Conservation (phyloP, 2,888 invertebrate species). For the Volucella bombylans region DNA sequence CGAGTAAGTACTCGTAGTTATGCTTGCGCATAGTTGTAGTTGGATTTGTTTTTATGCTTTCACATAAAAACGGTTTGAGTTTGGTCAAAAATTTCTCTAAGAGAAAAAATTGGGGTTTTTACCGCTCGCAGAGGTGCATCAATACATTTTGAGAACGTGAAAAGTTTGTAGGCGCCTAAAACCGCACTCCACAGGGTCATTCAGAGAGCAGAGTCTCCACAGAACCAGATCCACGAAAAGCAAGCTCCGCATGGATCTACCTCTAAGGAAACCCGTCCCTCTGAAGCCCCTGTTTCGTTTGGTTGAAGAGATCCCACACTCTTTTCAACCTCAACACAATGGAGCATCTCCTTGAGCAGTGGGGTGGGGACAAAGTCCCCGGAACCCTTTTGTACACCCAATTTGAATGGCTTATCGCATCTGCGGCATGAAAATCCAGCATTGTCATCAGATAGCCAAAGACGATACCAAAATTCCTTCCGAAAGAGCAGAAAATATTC, state of each 20-base stretch:
- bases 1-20: neutral
- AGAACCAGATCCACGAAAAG: conserved; percentile 1
- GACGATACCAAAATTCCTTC: conserved; percentile 31
- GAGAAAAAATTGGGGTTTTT: conserved; percentile 1
- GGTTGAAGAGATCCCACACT: conserved; percentile 8
- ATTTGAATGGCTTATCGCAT: conserved; percentile 6
- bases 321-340: conserved; percentile 68
- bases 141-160: conserved; percentile 69
- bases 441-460: conserved; percentile 26
- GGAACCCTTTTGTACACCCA: conserved; percentile 63
- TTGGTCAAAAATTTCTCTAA: conserved; percentile 5
- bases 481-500: conserved; percentile 3
- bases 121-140: conserved; percentile 33
- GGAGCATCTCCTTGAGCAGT: conserved; percentile 37
- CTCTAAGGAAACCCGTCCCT: neutral
- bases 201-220: conserved; percentile 12
- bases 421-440: conserved; percentile 25
- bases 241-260: conserved; percentile 12
- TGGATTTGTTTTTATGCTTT: neutral
- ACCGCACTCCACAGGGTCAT: conserved; percentile 19
- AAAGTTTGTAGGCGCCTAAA: conserved; percentile 34
- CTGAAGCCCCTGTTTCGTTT: neutral
- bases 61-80: neutral
- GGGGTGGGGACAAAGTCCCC: conserved; percentile 56
- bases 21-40: neutral